phyloP scores from a whole-genome alignment of 2,888 invertebrate species.

The Silvanus unidentatus region DNA sequence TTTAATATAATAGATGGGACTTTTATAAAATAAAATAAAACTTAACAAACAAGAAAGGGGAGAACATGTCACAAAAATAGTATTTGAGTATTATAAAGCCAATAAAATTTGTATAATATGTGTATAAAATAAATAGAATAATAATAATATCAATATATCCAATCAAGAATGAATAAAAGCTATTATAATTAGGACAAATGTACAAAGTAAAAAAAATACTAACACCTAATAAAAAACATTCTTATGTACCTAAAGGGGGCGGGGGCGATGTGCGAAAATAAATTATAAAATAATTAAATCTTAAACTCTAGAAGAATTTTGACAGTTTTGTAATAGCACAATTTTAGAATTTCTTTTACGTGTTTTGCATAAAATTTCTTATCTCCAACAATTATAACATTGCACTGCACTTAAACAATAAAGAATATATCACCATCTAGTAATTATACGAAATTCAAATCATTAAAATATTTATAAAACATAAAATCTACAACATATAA shows the following conservation, averaged over 20 bases:
- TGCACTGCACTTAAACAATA: conserved; percentile 3
- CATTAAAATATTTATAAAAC: too few relatives aligned
- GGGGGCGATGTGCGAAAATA: too few relatives aligned
- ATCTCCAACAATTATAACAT: conserved; percentile 13
- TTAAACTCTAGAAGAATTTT: conserved; percentile 5
- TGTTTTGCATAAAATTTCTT: too few relatives aligned
- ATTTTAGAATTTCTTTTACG: conserved; percentile 7
- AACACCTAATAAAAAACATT: too few relatives aligned
- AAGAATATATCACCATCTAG: conserved; percentile 18
- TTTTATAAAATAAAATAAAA: not conserved
- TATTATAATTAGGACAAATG: too few relatives aligned
- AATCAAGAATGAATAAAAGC: too few relatives aligned
- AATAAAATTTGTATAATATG: not conserved
- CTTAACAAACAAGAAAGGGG: not conserved
- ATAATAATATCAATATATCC: too few relatives aligned
- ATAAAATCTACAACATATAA: conserved; percentile 31
- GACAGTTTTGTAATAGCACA: conserved; percentile 14
- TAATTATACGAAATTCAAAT: too few relatives aligned
- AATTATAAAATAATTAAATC: too few relatives aligned
- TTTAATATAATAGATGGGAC: not conserved
- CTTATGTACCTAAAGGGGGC: too few relatives aligned
- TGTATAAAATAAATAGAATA: too few relatives aligned
- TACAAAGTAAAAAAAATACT: too few relatives aligned
- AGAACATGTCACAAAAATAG: conserved; percentile 1
- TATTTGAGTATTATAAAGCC: conserved; percentile 5